phyloP scores from a whole-genome alignment of 1,140 invertebrate species.

The Diorhabda carinulata region DNA sequence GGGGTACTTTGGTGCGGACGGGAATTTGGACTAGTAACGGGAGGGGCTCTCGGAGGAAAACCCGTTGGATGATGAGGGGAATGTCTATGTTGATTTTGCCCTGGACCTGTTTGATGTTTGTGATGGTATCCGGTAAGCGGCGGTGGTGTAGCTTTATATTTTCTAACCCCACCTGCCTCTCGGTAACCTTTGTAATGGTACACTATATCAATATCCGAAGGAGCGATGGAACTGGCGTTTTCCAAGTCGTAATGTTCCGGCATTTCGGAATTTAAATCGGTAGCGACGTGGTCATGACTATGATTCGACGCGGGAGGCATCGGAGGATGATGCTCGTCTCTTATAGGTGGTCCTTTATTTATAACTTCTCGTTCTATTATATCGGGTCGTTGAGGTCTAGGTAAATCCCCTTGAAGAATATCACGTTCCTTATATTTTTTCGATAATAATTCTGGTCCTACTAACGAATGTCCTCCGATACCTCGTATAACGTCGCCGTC shows the following conservation, averaged over 20 bases:
- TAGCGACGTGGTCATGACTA: conserved; percentile 59
- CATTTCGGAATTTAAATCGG: conserved; percentile 73
- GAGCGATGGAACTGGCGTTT: conserved; percentile 94
- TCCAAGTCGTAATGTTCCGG: conserved; percentile 96
- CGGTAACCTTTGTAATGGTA: conserved; percentile 94
- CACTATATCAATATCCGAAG: conserved; percentile 94
- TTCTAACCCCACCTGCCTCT: conserved; percentile 72
- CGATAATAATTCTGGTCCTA: conserved; percentile 73
- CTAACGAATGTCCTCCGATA: conserved; percentile 64
- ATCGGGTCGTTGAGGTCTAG: conserved; percentile 78
- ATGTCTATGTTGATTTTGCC: conserved; percentile 66
- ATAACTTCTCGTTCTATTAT: conserved; percentile 88
- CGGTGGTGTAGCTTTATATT: conserved; percentile 79
- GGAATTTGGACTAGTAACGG: conserved; percentile 58
- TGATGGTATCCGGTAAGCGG: conserved; percentile 71
- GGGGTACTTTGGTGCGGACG: conserved; percentile 83
- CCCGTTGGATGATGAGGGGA: conserved; percentile 63
- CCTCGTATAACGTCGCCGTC: conserved; percentile 65
- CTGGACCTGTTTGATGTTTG: conserved; percentile 62
- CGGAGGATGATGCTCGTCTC: conserved; percentile 72
- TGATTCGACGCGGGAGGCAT: conserved; percentile 64
- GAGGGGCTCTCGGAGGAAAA: conserved; percentile 65
- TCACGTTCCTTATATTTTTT: conserved; percentile 87
- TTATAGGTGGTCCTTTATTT: conserved; percentile 70
- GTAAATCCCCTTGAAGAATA: conserved; percentile 61